phyloP scores from a whole-genome alignment of 2,113 vertebrate genomes.

The Lepus americanus region DNA sequence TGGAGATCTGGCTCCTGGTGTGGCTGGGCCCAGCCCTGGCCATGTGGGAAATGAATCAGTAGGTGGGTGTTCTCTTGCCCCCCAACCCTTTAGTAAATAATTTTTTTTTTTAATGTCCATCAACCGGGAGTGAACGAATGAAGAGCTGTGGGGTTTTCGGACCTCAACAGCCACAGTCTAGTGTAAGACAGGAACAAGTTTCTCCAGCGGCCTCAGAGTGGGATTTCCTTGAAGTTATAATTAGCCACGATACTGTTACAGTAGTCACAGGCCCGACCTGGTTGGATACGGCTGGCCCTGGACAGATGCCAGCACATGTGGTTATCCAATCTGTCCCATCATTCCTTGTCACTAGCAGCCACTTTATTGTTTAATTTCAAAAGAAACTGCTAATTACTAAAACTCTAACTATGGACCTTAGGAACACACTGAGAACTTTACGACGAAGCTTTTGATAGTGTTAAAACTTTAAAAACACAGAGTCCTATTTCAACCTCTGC shows the following conservation, averaged over 20 bases:
- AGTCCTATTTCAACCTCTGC: background rate
- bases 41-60: too few species aligned
- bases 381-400: conserved; percentile 27
- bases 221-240: conserved; percentile 78
- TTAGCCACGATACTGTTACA: conserved; percentile 73
- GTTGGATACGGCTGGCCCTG: conserved; percentile 6
- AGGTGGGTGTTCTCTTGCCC: too few species aligned
- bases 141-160: background rate
- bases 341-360: conserved; percentile 14
- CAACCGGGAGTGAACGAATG: background rate
- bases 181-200: background rate
- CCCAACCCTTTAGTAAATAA: too few species aligned
- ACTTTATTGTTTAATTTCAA: background rate
- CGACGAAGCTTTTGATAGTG: background rate
- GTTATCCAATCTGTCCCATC: conserved; percentile 27
- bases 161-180: conserved; percentile 27
- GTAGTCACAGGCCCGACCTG: background rate
- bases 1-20: too few species aligned
- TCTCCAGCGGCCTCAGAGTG: conserved; percentile 55
- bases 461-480: background rate
- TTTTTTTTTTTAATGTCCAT: background rate
- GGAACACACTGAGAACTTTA: background rate
- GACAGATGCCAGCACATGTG: conserved; percentile 62
- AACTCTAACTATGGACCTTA: background rate
- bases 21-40: too few species aligned